These are phyloP conservation scores for Drosophila kambysellisi DNA, from an alignment of 2,888 invertebrate genomes.

Conservation along the genomic window DNA sequence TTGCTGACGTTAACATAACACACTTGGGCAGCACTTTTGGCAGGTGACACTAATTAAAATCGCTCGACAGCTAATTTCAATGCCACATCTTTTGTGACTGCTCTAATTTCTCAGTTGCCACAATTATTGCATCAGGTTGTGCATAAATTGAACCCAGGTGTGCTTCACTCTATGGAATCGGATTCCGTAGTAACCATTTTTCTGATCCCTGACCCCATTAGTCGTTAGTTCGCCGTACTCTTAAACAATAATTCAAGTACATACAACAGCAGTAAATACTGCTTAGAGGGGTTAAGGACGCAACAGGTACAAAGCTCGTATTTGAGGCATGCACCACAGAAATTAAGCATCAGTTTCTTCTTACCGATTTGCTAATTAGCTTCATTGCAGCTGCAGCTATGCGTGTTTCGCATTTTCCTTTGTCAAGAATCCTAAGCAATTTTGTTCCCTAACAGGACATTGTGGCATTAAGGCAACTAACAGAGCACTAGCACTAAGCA, in stretches of 20 bases:
- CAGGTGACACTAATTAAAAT: constrained; percentile 81
- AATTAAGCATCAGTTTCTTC: constrained; percentile 13
- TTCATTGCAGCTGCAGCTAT: constrained; percentile 1
- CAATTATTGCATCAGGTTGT: constrained; percentile 63
- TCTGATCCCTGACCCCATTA: constrained; percentile 25
- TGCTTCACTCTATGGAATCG: not conserved
- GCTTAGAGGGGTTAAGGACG: not conserved
- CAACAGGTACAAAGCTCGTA: not conserved
- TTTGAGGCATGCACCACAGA: constrained; percentile 10
- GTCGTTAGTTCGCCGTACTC: constrained; percentile 11
- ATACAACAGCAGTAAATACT: not conserved
- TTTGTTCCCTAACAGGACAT: not conserved
- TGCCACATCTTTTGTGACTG: constrained; percentile 50
- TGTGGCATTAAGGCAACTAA: not conserved
- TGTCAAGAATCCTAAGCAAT: not conserved
- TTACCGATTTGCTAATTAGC: constrained; percentile 27
- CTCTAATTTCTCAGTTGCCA: constrained; percentile 50
- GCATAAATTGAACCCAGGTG: constrained; percentile 49
- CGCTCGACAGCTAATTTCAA: constrained; percentile 80
- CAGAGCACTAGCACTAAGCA: too few species aligned
- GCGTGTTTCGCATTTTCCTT: constrained; percentile 1
- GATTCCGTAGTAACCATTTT: constrained; percentile 1
- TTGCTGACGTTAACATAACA: constrained; percentile 35
- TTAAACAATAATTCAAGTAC: constrained; percentile 18
- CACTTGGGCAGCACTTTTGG: constrained; percentile 46